Evolutionary conservation across 2,797 vertebrate species (phyloP).

Genomic region (Melanotaenia pygmaea): DNA sequence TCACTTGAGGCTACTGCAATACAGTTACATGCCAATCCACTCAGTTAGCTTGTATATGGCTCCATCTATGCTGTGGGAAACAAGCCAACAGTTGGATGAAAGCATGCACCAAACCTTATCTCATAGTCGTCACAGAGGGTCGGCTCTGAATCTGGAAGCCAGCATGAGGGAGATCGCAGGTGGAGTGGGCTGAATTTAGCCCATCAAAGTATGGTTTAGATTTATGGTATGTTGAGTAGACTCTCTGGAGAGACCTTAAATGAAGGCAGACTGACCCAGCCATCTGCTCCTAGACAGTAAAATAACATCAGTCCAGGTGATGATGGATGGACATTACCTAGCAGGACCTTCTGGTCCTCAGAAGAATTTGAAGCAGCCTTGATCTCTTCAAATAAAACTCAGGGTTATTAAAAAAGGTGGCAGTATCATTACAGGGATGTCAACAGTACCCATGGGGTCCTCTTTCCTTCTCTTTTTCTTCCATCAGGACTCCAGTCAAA

Average conservation of each 20-base stretch:
- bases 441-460: slow-evolving; percentile 27
- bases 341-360: slow-evolving; percentile 47
- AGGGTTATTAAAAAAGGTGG: slow-evolving; percentile 42
- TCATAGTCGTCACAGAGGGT: slow-evolving; percentile 36
- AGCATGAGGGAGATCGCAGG: slow-evolving; percentile 47
- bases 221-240: slow-evolving; percentile 64
- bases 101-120: slow-evolving; percentile 48
- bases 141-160: slow-evolving; percentile 34
- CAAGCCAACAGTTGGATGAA: slow-evolving; percentile 38
- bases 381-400: slow-evolving; percentile 49
- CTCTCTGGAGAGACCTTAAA: slow-evolving; percentile 64
- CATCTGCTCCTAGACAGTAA: slow-evolving; percentile 74
- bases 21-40: slow-evolving; percentile 10
- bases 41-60: slow-evolving; percentile 46
- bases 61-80: slow-evolving; percentile 35
- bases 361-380: slow-evolving; percentile 50
- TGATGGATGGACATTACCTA: slow-evolving; percentile 74
- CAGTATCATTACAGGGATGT: slow-evolving; percentile 18
- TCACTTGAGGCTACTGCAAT: slow-evolving; percentile 25
- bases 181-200: slow-evolving; percentile 53
- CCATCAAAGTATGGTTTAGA: slow-evolving; percentile 63
- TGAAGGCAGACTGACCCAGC: slow-evolving; percentile 69
- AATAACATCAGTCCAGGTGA: slow-evolving; percentile 73
- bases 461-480: slow-evolving; percentile 41
- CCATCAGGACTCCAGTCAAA: slow-evolving; percentile 96